These are phyloP conservation scores for Phrynosoma platyrhinos DNA, from an alignment of 2,113 vertebrate species.

Conservation along the genomic window DNA sequence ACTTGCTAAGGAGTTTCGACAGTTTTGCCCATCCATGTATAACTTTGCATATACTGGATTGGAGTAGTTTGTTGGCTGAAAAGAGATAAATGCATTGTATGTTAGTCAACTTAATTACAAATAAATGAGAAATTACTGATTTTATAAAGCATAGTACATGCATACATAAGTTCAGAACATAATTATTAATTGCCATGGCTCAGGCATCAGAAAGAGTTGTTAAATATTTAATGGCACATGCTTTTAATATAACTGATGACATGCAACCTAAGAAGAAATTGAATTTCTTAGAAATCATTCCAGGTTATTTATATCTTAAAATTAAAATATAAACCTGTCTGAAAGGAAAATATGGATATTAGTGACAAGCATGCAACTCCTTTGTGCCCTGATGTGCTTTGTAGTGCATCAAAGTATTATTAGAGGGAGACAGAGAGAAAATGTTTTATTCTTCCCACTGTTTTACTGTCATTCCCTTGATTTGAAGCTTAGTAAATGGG, in stretches of 20 bases:
- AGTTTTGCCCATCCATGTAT: slow-evolving; percentile 95
- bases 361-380: no score
- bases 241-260: slow-evolving; percentile 59
- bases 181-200: slow-evolving; percentile 52
- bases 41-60: slow-evolving; percentile 99
- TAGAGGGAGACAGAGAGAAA: not conserved
- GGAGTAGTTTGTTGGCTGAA: slow-evolving; percentile 95
- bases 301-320: slow-evolving; percentile 42
- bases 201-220: slow-evolving; percentile 56
- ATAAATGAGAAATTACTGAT: slow-evolving; percentile 33
- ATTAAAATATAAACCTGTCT: no score
- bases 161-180: slow-evolving; percentile 40
- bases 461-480: no score
- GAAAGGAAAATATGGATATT: no score
- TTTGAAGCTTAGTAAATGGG: not conserved
- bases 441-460: not conserved
- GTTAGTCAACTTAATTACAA: not conserved
- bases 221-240: slow-evolving; percentile 64
- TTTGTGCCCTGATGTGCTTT: not conserved
- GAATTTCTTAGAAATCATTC: slow-evolving; percentile 48
- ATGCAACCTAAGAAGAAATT: slow-evolving; percentile 49
- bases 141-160: slow-evolving; percentile 50
- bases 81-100: slow-evolving; percentile 42
- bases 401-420: not conserved
- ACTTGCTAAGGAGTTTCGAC: slow-evolving; percentile 96